phyloP scores from a whole-genome alignment of 2,888 invertebrate genomes.

The Brenthis hecate region DNA sequence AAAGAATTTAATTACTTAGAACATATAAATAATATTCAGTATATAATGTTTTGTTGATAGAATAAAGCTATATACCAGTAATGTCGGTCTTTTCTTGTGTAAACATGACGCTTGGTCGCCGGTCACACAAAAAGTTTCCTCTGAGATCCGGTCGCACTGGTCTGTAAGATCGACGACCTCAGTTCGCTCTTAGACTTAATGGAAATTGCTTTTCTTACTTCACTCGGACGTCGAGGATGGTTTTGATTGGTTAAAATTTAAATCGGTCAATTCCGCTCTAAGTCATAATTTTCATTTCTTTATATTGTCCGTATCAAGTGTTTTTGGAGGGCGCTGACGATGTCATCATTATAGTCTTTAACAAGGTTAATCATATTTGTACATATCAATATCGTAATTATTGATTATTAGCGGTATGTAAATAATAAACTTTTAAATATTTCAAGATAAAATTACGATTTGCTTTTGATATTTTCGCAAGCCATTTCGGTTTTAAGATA shows the following conservation, averaged over 20 bases:
- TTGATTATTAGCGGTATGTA: not conserved
- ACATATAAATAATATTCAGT: constrained; percentile 16
- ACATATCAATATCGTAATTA: not conserved
- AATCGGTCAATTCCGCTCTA: constrained; percentile 42
- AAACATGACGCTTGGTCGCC: constrained; percentile 68
- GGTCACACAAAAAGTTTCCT: constrained; percentile 75
- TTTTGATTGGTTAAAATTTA: constrained; percentile 54
- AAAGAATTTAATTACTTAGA: not conserved
- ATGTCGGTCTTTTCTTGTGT: constrained; percentile 60
- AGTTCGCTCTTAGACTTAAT: constrained; percentile 74
- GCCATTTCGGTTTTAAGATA: too few species aligned
- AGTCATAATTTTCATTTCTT: constrained; percentile 4
- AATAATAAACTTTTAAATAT: not conserved
- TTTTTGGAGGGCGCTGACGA: not conserved
- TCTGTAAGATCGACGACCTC: constrained; percentile 76
- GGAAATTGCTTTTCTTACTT: constrained; percentile 74
- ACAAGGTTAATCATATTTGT: not conserved
- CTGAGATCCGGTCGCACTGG: constrained; percentile 75
- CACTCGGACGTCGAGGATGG: constrained; percentile 59
- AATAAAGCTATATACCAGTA: constrained; percentile 41
- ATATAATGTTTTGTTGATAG: constrained; percentile 39
- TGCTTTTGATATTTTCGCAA: not conserved
- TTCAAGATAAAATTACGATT: too few species aligned
- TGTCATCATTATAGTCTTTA: constrained; percentile 1
- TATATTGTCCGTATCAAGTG: not conserved